Base-by-base conservation (phyloP, 2,888 invertebrate species). In the Diaprepes abbreviatus region DNA sequence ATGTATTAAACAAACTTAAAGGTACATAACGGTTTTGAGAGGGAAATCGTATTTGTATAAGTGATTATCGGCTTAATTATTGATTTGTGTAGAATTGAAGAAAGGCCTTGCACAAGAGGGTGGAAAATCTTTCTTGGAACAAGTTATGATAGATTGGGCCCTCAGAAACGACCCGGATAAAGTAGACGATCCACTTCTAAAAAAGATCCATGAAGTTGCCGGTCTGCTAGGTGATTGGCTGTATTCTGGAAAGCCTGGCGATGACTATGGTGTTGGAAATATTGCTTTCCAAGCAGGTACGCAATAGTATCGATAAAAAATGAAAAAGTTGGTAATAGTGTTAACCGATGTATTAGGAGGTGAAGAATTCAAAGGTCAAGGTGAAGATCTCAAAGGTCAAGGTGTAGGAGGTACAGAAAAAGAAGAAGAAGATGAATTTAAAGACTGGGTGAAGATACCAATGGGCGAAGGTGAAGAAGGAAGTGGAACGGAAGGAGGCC, bases 91-190 rank as follows among this genome's bases (percentile, higher is more conserved):
- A 70, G 70, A 40, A 16, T 12, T 70, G 12, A 48, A 33, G 45
- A 38, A 66, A 0, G 54, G 35, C 12, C 6, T 14, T 16, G 48
- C 48, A 3, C 38, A 67, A 12, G 66, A 14, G 16, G 58, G 48
- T n/a, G 68, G 64, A 36, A 72, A 73, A 59, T 48, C 73, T 1
- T 60, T 70, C 36, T 59, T 82, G 43, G 80, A 80, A 66, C 60
- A 78, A 17, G 71, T 76, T 12, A 73, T 82, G 73, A 71, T 77
- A 4, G 75, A 78, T 5, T 82, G 82, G 82, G 79, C 79, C 0
- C 68, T 68, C 38, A 70, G 67, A 24, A 79, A 78, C 57, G 76
- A 78, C 7, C 80, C 79, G 1, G 77, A 80, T 1, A 69, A 77
- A 19, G 76, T 81, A 0, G 74, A 79, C 62, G 74, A 77, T 7